Base-by-base conservation (phyloP, 2,888 invertebrate genomes). In the Sylvicola fuscatus region DNA sequence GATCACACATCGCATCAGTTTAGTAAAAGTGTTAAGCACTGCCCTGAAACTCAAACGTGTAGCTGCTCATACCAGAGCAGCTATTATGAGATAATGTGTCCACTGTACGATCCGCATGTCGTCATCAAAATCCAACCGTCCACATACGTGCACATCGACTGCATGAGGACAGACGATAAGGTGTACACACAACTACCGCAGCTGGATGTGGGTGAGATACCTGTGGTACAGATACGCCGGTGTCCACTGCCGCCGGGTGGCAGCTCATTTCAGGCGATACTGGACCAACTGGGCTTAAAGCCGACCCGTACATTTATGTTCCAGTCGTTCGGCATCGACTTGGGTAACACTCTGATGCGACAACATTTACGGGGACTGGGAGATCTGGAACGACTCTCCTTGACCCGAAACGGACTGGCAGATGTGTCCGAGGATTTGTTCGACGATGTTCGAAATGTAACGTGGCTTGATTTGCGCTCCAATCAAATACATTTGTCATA, bases 381-480 rank as follows among this genome's bases (percentile, higher is more conserved):
- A 38, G 62, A 64, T 42, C 42, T 68, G 8, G 65, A 64, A 2
- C 62, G 64, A 35, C 51, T 80, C 35, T 55, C 66, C 12, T 54
- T 80, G 3, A 65, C 68, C 10, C 64, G 68, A 29, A 75, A 75
- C 46, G 66, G 68, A 11, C 53, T 78, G 4, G 63, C 65, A 1
- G 61, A 65, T 40, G 56, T 79, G 28, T 68, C 70, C 1, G 64
- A 64, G 31, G 68, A 77, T 49, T 47, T 77, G 12, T 68, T 82
- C 41, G 51, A 50, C 14, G 69, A 70, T 43, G 54, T 74, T 40
- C 60, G 57, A 32, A 68, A 72, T 41, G 49, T 80, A n/a, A 66
- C 60, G 3, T 66, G 67, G 64, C 51, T 82, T 35, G 69, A 72
- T 46, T 64, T 81, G 43, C 61, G 65, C 39, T 65, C 68, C 2